Conservation (phyloP, 1,140 invertebrate genomes). For the Eupristina koningsbergeri region DNA sequence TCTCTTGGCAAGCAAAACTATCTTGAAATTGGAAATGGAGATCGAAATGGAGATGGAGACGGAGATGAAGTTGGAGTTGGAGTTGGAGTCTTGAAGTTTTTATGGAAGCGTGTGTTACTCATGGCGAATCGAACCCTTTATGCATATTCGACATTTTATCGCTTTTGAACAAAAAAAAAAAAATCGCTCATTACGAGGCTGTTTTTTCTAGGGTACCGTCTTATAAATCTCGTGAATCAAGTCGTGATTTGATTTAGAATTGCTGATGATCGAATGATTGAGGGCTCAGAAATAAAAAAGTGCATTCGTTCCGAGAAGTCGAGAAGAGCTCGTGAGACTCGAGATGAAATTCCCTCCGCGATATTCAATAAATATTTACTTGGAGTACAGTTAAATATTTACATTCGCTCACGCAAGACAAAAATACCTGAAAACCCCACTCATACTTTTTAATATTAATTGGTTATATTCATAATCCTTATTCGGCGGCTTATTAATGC, state of each 20-base stretch:
- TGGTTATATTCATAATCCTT: background rate
- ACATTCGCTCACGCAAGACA: background rate
- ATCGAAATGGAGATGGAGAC: no score
- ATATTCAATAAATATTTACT: background rate
- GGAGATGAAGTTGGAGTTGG: no score
- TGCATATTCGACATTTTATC: background rate
- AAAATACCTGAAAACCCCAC: background rate
- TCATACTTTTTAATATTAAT: background rate
- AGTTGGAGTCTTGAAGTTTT: conserved; percentile 30
- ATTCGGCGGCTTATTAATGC: background rate
- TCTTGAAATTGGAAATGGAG: conserved; percentile 25
- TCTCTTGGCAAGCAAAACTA: conserved; percentile 11
- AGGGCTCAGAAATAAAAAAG: background rate
- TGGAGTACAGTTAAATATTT: background rate
- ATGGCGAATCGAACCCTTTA: background rate
- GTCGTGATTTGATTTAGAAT: background rate
- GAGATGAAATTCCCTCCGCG: background rate
- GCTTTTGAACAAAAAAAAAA: background rate
- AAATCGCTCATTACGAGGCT: background rate
- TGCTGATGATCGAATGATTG: background rate
- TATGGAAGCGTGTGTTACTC: background rate
- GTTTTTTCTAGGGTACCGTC: background rate
- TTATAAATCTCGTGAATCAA: background rate
- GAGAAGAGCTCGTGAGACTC: background rate
- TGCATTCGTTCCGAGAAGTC: background rate